Evolutionary conservation across 2,888 invertebrate species (phyloP).

Genomic region (Pocota personata): DNA sequence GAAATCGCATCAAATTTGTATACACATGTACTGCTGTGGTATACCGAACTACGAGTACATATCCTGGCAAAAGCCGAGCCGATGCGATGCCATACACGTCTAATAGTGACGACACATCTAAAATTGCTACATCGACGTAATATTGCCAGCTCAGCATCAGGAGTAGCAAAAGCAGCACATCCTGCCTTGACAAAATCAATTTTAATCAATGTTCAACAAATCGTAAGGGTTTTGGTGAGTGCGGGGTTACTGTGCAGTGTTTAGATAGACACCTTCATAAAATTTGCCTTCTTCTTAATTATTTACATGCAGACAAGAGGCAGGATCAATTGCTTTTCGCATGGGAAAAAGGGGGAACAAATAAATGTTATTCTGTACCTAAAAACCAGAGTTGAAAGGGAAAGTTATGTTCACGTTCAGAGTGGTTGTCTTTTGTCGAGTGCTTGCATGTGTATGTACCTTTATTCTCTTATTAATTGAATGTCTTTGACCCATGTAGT

Average conservation of each 20-base stretch:
- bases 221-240: conserved; percentile 19
- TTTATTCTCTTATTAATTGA: conserved; percentile 3
- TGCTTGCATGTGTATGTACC: not conserved
- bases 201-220: conserved; percentile 73
- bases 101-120: conserved; percentile 60
- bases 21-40: conserved; percentile 29
- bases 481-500: not conserved
- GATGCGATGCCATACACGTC: conserved; percentile 1
- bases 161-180: conserved; percentile 15
- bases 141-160: conserved; percentile 61
- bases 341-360: not conserved
- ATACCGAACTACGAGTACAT: conserved; percentile 1
- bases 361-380: not conserved
- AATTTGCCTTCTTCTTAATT: conserved; percentile 61
- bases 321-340: conserved; percentile 24
- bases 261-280: conserved; percentile 53
- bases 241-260: not conserved
- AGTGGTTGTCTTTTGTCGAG: not conserved
- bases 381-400: conserved; percentile 18
- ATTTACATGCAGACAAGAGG: conserved; percentile 59
- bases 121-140: conserved; percentile 66
- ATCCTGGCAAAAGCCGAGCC: not conserved
- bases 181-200: conserved; percentile 65
- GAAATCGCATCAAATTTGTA: conserved; percentile 65
- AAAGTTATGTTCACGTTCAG: conserved; percentile 10